Base-by-base conservation (phyloP, 2,113 vertebrate species). In the Lophura nycthemera region DNA sequence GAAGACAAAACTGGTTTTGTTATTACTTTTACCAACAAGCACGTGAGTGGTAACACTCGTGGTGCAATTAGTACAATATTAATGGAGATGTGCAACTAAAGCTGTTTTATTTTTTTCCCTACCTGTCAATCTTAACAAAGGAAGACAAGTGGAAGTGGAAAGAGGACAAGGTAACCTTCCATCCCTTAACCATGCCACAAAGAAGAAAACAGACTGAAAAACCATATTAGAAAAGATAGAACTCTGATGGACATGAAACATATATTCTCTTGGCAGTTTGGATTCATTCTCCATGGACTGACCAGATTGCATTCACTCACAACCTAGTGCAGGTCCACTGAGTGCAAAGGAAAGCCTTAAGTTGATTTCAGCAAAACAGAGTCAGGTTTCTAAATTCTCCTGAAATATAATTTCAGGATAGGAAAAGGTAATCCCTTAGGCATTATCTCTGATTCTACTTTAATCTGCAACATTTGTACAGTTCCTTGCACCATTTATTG, bases 401-500 rank as follows among this genome's bases (percentile, higher is more conserved):
- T 67, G 61, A 87, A 94, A 92, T 89, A 83, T 89, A 78, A 96
- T 96, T 96, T 87, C 65, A 83, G 47, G 76, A 86, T 82, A 79
- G 69, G 75, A 91, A 91, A 93, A 91, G 73, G 57, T 80, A 90
- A 96, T 96, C 83, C 81, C 90, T 71, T 63, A 57, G 72, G 69
- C 29, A 79, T 95, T 95, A 92, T 89, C 77, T 93, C 75, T 81
- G 81, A 95, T 90, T 73, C 74, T 65, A 65, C 69, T 81, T 69
- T 91, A 90, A 95, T 92, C 93, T 84, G 76, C 43, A 88, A 73
- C 64, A 74, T 94, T 96, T 86, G 69, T 83, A 91, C 61, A 81
- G 57, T 74, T 94, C 79, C 90, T 43, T 86, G 73, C 77, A 63
- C 85, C 84, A 82, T 86, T 92, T 90, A 89, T 75, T 90, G 84